Percentiles rank a stretch among this genome's conserved stretches.
phyloP scores from a whole-genome alignment of 2,888 invertebrate genomes.

The Eumerus sabulonum region DNA sequence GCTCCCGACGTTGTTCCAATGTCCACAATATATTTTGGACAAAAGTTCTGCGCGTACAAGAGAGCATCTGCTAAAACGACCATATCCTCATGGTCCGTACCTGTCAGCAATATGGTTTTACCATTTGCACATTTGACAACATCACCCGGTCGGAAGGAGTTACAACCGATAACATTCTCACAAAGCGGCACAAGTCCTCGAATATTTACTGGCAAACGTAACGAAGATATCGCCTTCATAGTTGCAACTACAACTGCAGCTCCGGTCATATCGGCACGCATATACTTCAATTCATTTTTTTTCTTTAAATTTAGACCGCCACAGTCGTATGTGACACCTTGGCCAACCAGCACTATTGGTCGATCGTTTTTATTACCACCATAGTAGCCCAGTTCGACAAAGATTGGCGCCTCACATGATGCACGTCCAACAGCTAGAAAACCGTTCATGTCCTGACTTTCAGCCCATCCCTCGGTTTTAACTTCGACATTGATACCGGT shows the following conservation, averaged over 20 bases:
- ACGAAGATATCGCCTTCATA: constrained; percentile 84
- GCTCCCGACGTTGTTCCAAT: constrained; percentile 88
- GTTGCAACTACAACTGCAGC: constrained; percentile 88
- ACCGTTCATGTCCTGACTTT: constrained; percentile 88
- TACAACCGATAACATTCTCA: constrained; percentile 89
- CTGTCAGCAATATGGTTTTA: constrained; percentile 85
- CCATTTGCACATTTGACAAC: constrained; percentile 86
- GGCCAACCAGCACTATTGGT: constrained; percentile 87
- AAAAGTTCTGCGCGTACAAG: constrained; percentile 86
- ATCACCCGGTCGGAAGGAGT: constrained; percentile 89
- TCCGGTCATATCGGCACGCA: constrained; percentile 92
- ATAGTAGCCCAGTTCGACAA: constrained; percentile 88
- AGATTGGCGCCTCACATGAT: constrained; percentile 88
- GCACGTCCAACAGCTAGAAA: constrained; percentile 88
- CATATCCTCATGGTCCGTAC: constrained; percentile 89
- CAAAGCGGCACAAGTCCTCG: constrained; percentile 87
- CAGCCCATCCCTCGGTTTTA: constrained; percentile 84
- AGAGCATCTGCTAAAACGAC: constrained; percentile 88
- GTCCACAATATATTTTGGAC: constrained; percentile 86
- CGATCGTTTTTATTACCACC: constrained; percentile 82
- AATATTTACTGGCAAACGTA: constrained; percentile 85
- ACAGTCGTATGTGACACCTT: constrained; percentile 84
- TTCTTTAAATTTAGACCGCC: constrained; percentile 87
- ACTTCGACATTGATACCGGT: constrained; percentile 77
- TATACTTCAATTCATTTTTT: constrained; percentile 81